Evolutionary conservation across 2,113 vertebrate species (phyloP), one percentile per base, ranked within the genome.

Genomic region (Okapia johnstoni): DNA sequence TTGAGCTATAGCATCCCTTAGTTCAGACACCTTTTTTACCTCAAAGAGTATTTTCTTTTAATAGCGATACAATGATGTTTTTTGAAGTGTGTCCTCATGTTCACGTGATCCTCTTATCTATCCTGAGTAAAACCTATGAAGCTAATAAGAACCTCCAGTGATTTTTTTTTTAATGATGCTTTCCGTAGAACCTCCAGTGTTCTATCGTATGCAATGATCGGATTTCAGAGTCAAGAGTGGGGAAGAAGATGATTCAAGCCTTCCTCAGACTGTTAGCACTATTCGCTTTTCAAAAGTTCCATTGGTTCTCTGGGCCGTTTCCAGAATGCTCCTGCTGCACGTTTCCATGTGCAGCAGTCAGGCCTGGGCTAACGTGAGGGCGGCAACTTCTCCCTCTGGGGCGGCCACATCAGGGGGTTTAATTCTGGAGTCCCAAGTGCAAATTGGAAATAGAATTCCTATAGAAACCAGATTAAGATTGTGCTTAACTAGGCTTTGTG

Each of bases 71-170:
- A 60, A 0, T 54, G 28, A 86, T 94, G 14, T 57, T 90, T 88
- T 96, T 92, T 95, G 81, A 88, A 77, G 25, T 77, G 60, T 96
- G 23, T 85, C 9, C 63, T 92, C 48, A 1, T 61, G 33, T 33
- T 94, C 79, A 86, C 43, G 26, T 86, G 81, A 40, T 95, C 46
- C 84, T 88, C 87, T 90, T 54, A 92, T 77, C 40, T 26, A 46
- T 94, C 36, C 36, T 48, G 25, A 96, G 52, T 86, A 85, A 97
- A 94, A 90, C 15, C 50, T 54, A 46, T 73, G 81, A 88, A 95
- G 46, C 17, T 54, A 84, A 21, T 86, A 73, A 92, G 60, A 91
- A 81, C 28, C 40, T 85, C n/a, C 36, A 9, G 13, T 63, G 84
- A 81, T 66, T 95, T 89, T 13, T 11, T 19, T 66, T 66, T 21